These are phyloP conservation scores for Thalassoma bifasciatum DNA, from an alignment of 2,113 vertebrate species.

Conservation along the genomic window DNA sequence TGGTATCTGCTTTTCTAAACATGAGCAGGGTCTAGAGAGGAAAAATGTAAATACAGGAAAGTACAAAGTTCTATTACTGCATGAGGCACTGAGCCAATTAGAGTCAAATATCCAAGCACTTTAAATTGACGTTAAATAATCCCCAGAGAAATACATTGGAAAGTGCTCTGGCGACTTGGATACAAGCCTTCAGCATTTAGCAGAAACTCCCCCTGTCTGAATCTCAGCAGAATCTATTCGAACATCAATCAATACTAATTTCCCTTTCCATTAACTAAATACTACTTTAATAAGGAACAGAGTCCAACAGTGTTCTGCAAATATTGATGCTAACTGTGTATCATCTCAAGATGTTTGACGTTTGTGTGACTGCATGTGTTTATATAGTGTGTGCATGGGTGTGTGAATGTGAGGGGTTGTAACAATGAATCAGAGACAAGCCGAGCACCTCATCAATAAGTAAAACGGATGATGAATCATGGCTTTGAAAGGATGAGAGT, in stretches of 20 bases:
- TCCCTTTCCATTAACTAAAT: slow-evolving; percentile 36
- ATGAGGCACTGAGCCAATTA: slow-evolving; percentile 6
- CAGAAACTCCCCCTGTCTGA: slow-evolving; percentile 27
- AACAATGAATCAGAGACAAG: slow-evolving; percentile 1
- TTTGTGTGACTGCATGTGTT: background rate
- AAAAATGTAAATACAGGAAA: slow-evolving; percentile 32
- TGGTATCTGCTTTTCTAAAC: too few species aligned
- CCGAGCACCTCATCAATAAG: slow-evolving; percentile 51
- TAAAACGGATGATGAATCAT: slow-evolving; percentile 40
- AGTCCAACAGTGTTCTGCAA: background rate
- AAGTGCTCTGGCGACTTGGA: slow-evolving; percentile 36
- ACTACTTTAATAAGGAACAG: slow-evolving; percentile 4
- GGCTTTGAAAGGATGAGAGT: slow-evolving; percentile 22
- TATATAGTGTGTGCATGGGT: background rate
- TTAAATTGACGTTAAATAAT: slow-evolving; percentile 41
- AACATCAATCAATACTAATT: slow-evolving; percentile 33
- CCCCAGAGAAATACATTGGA: slow-evolving; percentile 18
- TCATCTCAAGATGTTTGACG: slow-evolving; percentile 9
- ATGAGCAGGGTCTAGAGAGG: background rate
- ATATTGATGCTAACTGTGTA: background rate
- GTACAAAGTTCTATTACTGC: slow-evolving; percentile 7
- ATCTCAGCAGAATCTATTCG: slow-evolving; percentile 26
- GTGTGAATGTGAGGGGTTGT: background rate
- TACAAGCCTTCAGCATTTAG: slow-evolving; percentile 15
- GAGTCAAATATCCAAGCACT: slow-evolving; percentile 34